Evolutionary conservation across 2,797 vertebrate genomes (phyloP).

Genomic region (Okamejei kenojei): DNA sequence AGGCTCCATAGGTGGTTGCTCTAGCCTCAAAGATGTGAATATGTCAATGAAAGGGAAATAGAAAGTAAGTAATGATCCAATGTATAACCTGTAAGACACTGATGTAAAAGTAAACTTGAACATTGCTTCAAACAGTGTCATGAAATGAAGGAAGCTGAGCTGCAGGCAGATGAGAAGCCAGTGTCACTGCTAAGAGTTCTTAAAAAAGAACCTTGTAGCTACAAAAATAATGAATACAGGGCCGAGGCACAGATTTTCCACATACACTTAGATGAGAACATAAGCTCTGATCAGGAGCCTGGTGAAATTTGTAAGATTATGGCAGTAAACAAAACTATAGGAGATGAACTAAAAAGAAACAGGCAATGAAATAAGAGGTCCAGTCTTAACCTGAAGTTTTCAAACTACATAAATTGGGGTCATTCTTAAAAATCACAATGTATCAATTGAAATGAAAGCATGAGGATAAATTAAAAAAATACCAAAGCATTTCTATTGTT

Average conservation of each 20-base stretch:
- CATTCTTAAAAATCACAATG: too few species aligned
- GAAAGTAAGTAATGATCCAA: neutral
- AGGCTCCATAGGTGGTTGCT: neutral
- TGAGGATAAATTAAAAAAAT: too few species aligned
- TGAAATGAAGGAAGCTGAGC: neutral
- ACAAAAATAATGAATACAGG: neutral
- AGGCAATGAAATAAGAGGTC: too few species aligned
- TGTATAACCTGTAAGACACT: neutral
- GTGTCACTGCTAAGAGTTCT: neutral
- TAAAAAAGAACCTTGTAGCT: neutral
- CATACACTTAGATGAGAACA: neutral
- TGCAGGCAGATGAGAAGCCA: neutral
- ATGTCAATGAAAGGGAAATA: neutral
- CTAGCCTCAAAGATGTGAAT: neutral
- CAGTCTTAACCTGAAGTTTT: too few species aligned
- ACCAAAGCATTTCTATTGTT: too few species aligned
- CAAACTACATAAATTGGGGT: too few species aligned
- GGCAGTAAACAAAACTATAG: too few species aligned
- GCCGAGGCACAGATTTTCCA: neutral
- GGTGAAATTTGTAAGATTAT: too few species aligned
- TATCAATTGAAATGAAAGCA: too few species aligned
- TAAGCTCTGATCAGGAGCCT: neutral
- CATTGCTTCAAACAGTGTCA: conserved; percentile 1
- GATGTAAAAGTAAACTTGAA: neutral
- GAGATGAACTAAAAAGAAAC: too few species aligned